These are phyloP conservation scores for Pleuronectes platessa DNA, from an alignment of 2,113 vertebrate species.

Conservation along the genomic window DNA sequence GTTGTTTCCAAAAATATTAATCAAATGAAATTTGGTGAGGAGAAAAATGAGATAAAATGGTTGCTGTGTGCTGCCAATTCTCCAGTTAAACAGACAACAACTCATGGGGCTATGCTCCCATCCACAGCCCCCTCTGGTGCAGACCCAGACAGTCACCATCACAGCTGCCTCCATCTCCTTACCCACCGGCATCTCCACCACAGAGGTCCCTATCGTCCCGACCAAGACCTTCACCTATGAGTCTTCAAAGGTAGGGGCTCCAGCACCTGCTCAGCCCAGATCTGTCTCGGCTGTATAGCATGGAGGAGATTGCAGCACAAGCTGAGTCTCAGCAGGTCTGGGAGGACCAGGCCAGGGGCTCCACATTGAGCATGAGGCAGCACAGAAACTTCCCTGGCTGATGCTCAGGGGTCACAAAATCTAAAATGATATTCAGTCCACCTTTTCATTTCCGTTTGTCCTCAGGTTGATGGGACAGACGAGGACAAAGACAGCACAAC, in stretches of 20 bases:
- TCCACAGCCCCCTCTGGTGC: slow-evolving; percentile 92
- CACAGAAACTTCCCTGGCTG: not conserved
- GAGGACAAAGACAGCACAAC: slow-evolving; percentile 82
- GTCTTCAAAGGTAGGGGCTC: slow-evolving; percentile 88
- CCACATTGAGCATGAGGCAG: slow-evolving; percentile 20
- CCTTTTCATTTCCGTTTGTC: not conserved
- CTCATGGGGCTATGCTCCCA: slow-evolving; percentile 76
- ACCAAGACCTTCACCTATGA: slow-evolving; percentile 95
- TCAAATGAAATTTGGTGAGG: slow-evolving; percentile 23
- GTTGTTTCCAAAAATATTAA: slow-evolving; percentile 28
- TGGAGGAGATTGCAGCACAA: slow-evolving; percentile 3
- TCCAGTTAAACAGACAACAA: slow-evolving; percentile 58
- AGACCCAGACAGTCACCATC: slow-evolving; percentile 95
- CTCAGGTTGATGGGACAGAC: slow-evolving; percentile 85
- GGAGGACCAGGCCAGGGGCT: slow-evolving; percentile 34
- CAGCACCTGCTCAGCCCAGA: slow-evolving; percentile 58
- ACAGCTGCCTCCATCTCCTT: slow-evolving; percentile 84
- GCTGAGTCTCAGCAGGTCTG: slow-evolving; percentile 26
- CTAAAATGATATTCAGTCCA: not conserved
- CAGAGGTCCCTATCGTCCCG: slow-evolving; percentile 92
- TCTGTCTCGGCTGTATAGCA: slow-evolving; percentile 32
- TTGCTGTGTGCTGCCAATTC: slow-evolving; percentile 49
- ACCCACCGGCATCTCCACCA: slow-evolving; percentile 90
- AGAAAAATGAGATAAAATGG: slow-evolving; percentile 31
- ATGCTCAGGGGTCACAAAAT: not conserved